Evolutionary conservation across 2,888 invertebrate species (phyloP).

Genomic region (Dromius quadrimaculatus): DNA sequence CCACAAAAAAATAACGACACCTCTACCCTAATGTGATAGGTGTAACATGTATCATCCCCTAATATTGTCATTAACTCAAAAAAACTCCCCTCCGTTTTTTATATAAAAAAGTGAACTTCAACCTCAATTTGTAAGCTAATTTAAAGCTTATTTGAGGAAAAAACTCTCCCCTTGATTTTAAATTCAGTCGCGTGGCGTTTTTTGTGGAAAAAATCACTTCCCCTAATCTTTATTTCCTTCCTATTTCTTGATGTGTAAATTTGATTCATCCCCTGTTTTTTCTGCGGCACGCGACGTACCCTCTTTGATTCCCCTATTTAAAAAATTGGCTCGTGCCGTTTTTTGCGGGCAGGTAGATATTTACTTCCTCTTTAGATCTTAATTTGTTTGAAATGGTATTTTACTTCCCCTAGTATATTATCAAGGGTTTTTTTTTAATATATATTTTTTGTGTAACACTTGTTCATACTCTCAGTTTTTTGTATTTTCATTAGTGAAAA

Average conservation of each 20-base stretch:
- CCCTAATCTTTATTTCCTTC: conserved; percentile 4
- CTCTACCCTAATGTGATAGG: background rate
- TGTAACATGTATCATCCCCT: background rate
- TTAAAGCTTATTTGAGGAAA: background rate
- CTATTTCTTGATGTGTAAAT: too few species aligned
- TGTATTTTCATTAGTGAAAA: too few species aligned
- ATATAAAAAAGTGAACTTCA: too few species aligned
- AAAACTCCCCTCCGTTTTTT: background rate
- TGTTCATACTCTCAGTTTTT: too few species aligned
- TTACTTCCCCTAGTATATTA: conserved; percentile 49
- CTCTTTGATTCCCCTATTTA: conserved; percentile 51
- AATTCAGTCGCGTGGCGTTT: conserved; percentile 18
- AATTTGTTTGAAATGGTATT: conserved; percentile 27
- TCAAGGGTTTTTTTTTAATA: conserved; percentile 1
- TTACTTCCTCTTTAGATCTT: conserved; percentile 37
- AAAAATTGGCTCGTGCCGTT: conserved; percentile 56
- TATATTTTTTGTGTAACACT: conserved; percentile 44
- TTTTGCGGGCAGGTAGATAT: conserved; percentile 55
- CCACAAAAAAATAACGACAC: background rate
- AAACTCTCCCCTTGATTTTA: background rate
- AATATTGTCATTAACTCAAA: conserved; percentile 14
- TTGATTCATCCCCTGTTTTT: conserved; percentile 35
- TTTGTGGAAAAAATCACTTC: conserved; percentile 2
- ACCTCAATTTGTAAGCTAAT: background rate
- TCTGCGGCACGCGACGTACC: conserved; percentile 22